Evolutionary conservation across 2,888 invertebrate genomes (phyloP), one percentile per base, ranked within the genome.

Genomic region (Hermaeophaga mercurialis): DNA sequence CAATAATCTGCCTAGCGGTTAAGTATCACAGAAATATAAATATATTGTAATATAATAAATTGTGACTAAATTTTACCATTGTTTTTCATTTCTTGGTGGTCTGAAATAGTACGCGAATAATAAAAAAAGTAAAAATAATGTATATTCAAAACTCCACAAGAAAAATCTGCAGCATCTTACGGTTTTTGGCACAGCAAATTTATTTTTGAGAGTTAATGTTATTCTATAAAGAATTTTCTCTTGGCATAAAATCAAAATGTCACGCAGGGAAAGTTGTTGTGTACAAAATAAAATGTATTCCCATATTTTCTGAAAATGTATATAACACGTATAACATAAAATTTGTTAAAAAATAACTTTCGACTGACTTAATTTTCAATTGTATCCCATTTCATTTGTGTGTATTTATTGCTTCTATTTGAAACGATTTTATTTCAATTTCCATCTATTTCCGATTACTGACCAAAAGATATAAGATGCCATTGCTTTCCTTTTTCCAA

Each of bases 11-110:
- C 59, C 56, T 68, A 66, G 58, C 63, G 70, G 71, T 66, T 64
- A 68, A 68, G 65, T 73, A 73, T 73, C 73, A 73, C 73, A 73
- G 73, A 72, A 73, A 68, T 66, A 68, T 65, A 66, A 66, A 65
- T 64, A 64, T 62, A 56, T 54, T 58, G 56, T 57, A 62, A 65
- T 61, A 66, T 56, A 65, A 65, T 60, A 64, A 66, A 66, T 66
- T 65, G 66, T 66, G 69, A 69, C 69, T 69, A 68, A 68, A 64
- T 44, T 52, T 58, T 55, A 64, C 62, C 60, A 55, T 53, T 52
- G 54, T 44, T 41, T 47, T 49, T 52, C 19, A 41, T 53, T 52
- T 22, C 31, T 22, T 36, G 18, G 24, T 43, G 48, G 34, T 48
- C 14, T 36, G 48, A 48, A 43, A 55, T 54, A 38, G 44, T 43